Evolutionary conservation across 2,797 vertebrate species (phyloP).

Genomic region (Adrianichthys oophorus): DNA sequence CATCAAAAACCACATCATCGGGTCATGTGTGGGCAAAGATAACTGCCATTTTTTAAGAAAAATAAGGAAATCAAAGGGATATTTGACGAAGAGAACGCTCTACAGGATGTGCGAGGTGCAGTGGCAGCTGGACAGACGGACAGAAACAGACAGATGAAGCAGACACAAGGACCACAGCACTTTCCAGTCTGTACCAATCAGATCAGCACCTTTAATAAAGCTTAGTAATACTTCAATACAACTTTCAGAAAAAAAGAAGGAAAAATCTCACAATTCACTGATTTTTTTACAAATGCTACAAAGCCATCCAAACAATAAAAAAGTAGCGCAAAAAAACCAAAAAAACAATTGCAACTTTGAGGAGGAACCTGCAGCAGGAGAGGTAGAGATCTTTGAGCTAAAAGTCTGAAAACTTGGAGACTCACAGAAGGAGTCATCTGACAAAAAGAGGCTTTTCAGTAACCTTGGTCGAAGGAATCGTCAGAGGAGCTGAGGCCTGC

Average conservation of each 20-base stretch:
- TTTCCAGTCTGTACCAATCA: constrained; percentile 86
- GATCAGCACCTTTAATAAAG: constrained; percentile 97
- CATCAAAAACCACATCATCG: constrained; percentile 33
- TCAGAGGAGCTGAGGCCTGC: constrained; percentile 91
- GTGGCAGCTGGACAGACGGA: constrained; percentile 83
- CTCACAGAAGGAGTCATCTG: constrained; percentile 36
- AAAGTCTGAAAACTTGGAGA: constrained; percentile 47
- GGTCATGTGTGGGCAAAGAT: constrained; percentile 10
- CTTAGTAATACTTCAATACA: constrained; percentile 90
- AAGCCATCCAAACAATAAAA: constrained; percentile 78
- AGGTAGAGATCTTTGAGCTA: constrained; percentile 68
- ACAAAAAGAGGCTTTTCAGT: constrained; percentile 76
- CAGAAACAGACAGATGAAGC: constrained; percentile 84
- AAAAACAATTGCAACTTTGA: constrained; percentile 53
- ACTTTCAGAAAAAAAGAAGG: constrained; percentile 76
- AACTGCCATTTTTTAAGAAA: constrained; percentile 3
- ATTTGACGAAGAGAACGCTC: constrained; percentile 90
- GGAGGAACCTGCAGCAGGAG: constrained; percentile 69
- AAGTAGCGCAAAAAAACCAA: constrained; percentile 12
- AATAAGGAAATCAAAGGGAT: constrained; percentile 79
- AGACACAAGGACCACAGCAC: constrained; percentile 97
- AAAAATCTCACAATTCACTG: constrained; percentile 89
- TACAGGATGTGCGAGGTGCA: constrained; percentile 82
- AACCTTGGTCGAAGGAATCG: constrained; percentile 99
- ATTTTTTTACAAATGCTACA: constrained; percentile 85